Percentiles rank a stretch among this genome's conserved stretches.
phyloP scores from a whole-genome alignment of 2,888 invertebrate species.

The Tinea pellionella region DNA sequence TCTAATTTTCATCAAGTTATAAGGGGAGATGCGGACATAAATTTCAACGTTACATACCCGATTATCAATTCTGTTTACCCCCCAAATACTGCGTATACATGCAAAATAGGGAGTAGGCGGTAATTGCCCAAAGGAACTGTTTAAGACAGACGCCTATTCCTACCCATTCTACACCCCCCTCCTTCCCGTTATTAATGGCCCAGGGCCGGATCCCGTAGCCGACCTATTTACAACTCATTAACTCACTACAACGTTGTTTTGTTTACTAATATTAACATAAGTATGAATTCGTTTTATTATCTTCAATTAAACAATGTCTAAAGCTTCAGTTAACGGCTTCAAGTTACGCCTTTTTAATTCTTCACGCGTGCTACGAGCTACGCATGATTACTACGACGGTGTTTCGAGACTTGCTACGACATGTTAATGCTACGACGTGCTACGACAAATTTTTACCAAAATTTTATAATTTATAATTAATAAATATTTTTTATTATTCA shows the following conservation, averaged over 20 bases:
- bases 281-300: slow-evolving; percentile 4
- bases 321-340: too few species aligned
- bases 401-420: too few species aligned
- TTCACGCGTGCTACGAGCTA: too few species aligned
- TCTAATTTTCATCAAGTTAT: background rate
- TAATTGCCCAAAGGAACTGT: slow-evolving; percentile 13
- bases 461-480: too few species aligned
- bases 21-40: background rate
- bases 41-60: background rate
- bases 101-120: slow-evolving; percentile 10
- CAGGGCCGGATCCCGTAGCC: slow-evolving; percentile 11
- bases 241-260: slow-evolving; percentile 9
- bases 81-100: slow-evolving; percentile 8
- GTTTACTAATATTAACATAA: slow-evolving; percentile 11
- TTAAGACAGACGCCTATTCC: slow-evolving; percentile 6
- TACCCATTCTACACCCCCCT: background rate
- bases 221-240: slow-evolving; percentile 14
- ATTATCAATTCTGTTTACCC: slow-evolving; percentile 14
- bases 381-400: too few species aligned
- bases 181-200: slow-evolving; percentile 10
- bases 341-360: too few species aligned
- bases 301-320: background rate
- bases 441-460: too few species aligned
- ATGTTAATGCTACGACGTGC: too few species aligned
- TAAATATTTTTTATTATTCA: too few species aligned